phyloP scores from a whole-genome alignment of 1,140 invertebrate genomes.

The Papilio machaon region DNA sequence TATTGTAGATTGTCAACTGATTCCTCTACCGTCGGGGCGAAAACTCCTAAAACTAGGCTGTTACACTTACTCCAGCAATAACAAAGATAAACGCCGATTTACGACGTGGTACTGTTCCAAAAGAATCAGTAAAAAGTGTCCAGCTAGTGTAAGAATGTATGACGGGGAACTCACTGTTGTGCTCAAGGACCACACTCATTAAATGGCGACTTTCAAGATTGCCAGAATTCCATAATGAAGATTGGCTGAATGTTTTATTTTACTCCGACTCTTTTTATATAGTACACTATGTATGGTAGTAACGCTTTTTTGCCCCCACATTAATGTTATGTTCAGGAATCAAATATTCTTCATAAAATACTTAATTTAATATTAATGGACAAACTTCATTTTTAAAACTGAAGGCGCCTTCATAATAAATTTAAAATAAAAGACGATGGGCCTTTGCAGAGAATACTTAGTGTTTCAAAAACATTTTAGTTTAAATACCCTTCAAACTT shows the following conservation, averaged over 20 bases:
- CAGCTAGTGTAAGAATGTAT: conserved; percentile 44
- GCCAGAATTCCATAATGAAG: neutral
- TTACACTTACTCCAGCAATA: conserved; percentile 45
- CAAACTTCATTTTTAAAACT: no score
- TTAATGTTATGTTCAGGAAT: no score
- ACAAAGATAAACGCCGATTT: conserved; percentile 27
- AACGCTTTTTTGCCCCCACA: no score
- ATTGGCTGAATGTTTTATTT: neutral
- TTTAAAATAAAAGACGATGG: no score
- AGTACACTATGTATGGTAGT: no score
- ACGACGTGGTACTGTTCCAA: conserved; percentile 59
- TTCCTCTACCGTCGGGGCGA: conserved; percentile 37
- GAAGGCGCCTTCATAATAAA: no score
- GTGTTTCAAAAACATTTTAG: no score
- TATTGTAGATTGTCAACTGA: conserved; percentile 46
- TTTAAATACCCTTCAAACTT: no score
- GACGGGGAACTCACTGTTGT: conserved; percentile 31
- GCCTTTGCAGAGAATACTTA: no score
- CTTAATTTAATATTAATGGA: no score
- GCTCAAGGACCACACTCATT: conserved; percentile 45
- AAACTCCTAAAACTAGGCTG: conserved; percentile 43
- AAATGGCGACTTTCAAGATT: neutral
- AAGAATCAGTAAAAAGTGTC: conserved; percentile 46
- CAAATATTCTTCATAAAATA: no score
- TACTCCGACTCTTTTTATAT: no score